Evolutionary conservation across 2,888 invertebrate species (phyloP).

Genomic region (Nemotelus nigrinus): DNA sequence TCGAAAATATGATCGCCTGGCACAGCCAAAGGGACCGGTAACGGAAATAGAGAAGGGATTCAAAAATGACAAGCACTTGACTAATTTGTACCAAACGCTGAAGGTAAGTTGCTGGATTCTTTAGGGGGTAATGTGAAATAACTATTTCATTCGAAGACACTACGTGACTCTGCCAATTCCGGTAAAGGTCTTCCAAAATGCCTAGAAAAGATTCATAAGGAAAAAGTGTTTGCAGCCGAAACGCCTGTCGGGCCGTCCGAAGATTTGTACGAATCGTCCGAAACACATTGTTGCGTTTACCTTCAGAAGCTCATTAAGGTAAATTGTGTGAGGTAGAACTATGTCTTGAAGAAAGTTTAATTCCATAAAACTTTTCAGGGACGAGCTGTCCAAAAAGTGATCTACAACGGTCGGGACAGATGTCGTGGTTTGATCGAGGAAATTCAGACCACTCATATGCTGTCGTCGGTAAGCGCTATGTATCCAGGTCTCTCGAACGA

Average conservation of each 20-base stretch:
- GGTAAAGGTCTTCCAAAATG: slow-evolving; percentile 55
- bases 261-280: slow-evolving; percentile 61
- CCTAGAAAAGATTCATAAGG: slow-evolving; percentile 52
- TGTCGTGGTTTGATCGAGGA: slow-evolving; percentile 78
- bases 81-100: slow-evolving; percentile 60
- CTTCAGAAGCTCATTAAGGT: slow-evolving; percentile 73
- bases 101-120: slow-evolving; percentile 52
- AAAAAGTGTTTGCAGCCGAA: background rate
- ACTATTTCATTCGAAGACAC: slow-evolving; percentile 51
- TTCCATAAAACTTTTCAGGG: slow-evolving; percentile 62
- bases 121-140: background rate
- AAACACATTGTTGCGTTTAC: slow-evolving; percentile 69
- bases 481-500: slow-evolving; percentile 63
- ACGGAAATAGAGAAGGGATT: slow-evolving; percentile 61
- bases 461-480: slow-evolving; percentile 47
- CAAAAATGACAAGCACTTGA: slow-evolving; percentile 59
- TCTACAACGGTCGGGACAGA: slow-evolving; percentile 76
- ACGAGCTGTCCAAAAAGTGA: slow-evolving; percentile 77
- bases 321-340: background rate
- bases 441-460: slow-evolving; percentile 73
- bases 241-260: slow-evolving; percentile 54
- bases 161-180: slow-evolving; percentile 56
- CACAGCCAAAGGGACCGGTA: slow-evolving; percentile 58
- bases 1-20: slow-evolving; percentile 58
- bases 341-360: background rate